Percentiles rank a stretch among this genome's conserved stretches.
phyloP scores from a whole-genome alignment of 92 coral and sea anemone genomes.

The Phenganax marumi region DNA sequence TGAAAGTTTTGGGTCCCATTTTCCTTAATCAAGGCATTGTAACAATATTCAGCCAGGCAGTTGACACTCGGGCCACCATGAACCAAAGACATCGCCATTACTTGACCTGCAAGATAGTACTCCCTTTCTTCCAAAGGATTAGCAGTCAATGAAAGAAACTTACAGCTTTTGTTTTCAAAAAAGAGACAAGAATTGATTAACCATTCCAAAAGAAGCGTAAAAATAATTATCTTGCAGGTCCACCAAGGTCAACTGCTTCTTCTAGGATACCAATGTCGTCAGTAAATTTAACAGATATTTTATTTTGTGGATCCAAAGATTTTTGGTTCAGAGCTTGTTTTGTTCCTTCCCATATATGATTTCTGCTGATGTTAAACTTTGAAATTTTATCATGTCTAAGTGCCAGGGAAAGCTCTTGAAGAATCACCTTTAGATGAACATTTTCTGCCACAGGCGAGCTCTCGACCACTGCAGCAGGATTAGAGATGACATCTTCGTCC shows the following conservation, averaged over 20 bases:
- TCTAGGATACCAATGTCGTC: conserved; percentile 41
- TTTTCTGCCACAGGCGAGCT: conserved; percentile 22
- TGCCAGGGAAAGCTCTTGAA: conserved; percentile 36
- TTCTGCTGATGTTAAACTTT: conserved; percentile 50
- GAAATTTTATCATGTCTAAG: conserved; percentile 28
- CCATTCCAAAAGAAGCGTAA: conserved; percentile 32
- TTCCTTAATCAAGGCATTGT: conserved; percentile 25
- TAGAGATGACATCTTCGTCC: conserved; percentile 19
- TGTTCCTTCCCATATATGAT: conserved; percentile 50
- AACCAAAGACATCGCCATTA: conserved; percentile 56
- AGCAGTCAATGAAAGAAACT: conserved; percentile 33
- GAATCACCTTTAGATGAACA: conserved; percentile 38
- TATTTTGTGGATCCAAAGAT: conserved; percentile 43
- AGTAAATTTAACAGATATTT: conserved; percentile 36
- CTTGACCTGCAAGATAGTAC: conserved; percentile 53
- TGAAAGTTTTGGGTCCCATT: conserved; percentile 2
- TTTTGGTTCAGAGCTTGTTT: conserved; percentile 46
- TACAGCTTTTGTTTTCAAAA: conserved; percentile 13
- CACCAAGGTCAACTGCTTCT: conserved; percentile 44
- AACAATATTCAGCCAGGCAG: neutral
- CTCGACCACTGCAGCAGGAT: conserved; percentile 18
- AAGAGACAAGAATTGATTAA: conserved; percentile 30
- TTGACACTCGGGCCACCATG: conserved; percentile 38
- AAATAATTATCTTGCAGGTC: conserved; percentile 43
- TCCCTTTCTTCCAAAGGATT: conserved; percentile 23